Evolutionary conservation across 2,888 invertebrate species (phyloP), one percentile per base, ranked within the genome.

Genomic region (Tenthredo notha): DNA sequence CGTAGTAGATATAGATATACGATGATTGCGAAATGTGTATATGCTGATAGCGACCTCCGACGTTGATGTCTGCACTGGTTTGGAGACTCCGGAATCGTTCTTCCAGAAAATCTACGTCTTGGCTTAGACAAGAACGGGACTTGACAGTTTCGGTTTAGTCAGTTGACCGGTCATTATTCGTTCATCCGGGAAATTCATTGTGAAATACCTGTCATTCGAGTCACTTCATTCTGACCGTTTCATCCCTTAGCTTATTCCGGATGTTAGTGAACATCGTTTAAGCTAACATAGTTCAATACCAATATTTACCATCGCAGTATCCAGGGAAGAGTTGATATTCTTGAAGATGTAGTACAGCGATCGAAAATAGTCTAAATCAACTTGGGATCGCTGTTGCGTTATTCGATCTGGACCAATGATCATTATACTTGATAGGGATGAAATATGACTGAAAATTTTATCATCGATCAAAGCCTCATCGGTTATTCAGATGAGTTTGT

Each of bases 91-190:
- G 12, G n/a, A 15, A 58, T 50, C 40, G 29, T 84, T 84, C 37
- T 75, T 70, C n/a, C n/a, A 18, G 65, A 78, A 84, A 78, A 77
- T 77, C 29, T 75, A 77, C 75, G 18, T 58, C 58, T 84, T 58
- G 84, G 43, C 40, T 78, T n/a, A 10, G 74, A 61, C 33, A 10
- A 54, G 10, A 29, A 77, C n/a, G 7, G n/a, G 33, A 33, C 33
- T 29, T 54, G 77, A 54, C 77, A 50, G 50, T 77, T 77, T 50
- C 18, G 50, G 77, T 33, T 50, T 25, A 33, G 54, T 50, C 77
- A 77, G 50, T 37, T 25, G 5, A 15, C 47, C 54, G 25, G 33
- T 18, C 54, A 50, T 21, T 54, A 29, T 77, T 47, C 77, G n/a
- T 54, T 74, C 74, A 25, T 43, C 25, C 10, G 25, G 74, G 47